These are phyloP conservation scores for Accipiter cooperii DNA, from an alignment of 2,113 vertebrate species.

Conservation along the genomic window DNA sequence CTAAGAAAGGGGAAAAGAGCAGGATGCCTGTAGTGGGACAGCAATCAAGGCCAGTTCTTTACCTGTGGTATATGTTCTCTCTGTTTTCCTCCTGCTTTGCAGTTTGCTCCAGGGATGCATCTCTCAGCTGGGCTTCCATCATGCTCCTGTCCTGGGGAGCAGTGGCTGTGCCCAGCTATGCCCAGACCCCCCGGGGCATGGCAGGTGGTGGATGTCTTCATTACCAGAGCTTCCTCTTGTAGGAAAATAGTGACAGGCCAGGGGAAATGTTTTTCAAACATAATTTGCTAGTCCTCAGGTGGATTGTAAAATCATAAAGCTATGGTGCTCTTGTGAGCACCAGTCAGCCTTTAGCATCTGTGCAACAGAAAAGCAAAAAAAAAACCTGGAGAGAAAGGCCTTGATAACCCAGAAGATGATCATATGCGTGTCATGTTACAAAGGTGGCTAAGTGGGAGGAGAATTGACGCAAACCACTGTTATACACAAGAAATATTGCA, in stretches of 20 bases:
- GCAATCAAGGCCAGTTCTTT: background rate
- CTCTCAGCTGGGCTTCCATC: fast-evolving
- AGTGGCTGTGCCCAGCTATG: background rate
- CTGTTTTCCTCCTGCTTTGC: background rate
- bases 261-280: fast-evolving
- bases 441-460: background rate
- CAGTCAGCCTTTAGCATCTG: background rate
- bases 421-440: fast-evolving
- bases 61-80: fast-evolving
- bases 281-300: background rate
- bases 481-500: background rate
- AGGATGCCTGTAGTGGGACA: background rate
- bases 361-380: constrained; percentile 8
- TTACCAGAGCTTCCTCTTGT: background rate
- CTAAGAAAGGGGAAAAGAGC: background rate
- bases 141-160: fast-evolving
- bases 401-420: background rate
- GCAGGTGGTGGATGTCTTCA: fast-evolving
- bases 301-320: background rate
- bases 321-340: background rate
- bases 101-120: background rate
- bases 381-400: background rate
- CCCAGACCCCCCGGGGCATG: background rate
- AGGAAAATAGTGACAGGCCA: background rate
- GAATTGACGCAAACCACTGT: background rate